These are phyloP conservation scores for Drosophila rellima DNA, from an alignment of 2,888 invertebrate genomes.

Conservation along the genomic window DNA sequence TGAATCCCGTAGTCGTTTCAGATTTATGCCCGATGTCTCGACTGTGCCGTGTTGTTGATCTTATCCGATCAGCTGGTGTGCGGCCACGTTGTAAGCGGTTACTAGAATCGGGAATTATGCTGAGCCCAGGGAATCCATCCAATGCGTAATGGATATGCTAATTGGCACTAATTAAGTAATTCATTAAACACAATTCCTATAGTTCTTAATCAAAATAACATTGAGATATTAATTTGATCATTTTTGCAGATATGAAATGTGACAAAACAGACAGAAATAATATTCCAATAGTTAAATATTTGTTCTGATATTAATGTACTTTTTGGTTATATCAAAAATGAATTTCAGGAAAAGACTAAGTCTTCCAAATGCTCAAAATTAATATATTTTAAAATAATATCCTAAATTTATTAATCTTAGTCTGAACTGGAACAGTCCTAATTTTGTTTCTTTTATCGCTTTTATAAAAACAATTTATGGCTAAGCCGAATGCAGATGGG, in stretches of 20 bases:
- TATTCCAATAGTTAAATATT: not conserved
- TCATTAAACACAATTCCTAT: constrained; percentile 37
- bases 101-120: constrained; percentile 23
- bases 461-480: constrained; percentile 6
- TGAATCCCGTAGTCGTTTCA: constrained; percentile 24
- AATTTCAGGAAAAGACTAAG: too few relatives aligned
- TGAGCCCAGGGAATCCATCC: not conserved
- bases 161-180: constrained; percentile 81
- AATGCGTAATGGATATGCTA: constrained; percentile 62
- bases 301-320: too few relatives aligned
- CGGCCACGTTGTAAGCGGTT: constrained; percentile 68
- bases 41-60: constrained; percentile 63
- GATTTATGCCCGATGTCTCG: constrained; percentile 20
- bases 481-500: not conserved
- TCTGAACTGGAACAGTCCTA: not conserved
- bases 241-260: not conserved
- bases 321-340: too few relatives aligned
- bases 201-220: not conserved
- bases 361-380: too few relatives aligned
- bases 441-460: not conserved
- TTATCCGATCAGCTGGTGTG: constrained; percentile 76
- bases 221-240: not conserved
- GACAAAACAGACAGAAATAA: not conserved
- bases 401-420: too few relatives aligned
- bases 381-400: not conserved